Conservation (phyloP, 2,113 vertebrate genomes). For the Mustelus asterias region DNA sequence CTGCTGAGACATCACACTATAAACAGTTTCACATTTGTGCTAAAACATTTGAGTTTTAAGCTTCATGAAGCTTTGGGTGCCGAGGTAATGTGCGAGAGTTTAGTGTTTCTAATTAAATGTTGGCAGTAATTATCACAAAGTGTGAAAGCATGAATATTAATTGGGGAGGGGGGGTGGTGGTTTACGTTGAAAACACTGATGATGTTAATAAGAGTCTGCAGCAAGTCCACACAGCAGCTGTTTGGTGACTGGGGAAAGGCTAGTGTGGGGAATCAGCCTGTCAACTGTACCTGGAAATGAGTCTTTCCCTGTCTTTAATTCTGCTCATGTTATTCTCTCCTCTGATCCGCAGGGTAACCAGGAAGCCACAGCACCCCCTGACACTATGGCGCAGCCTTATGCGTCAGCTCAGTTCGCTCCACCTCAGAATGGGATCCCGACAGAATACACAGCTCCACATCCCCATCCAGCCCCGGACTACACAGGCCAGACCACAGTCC, state of each 20-base stretch:
- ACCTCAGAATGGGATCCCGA: conserved; percentile 81
- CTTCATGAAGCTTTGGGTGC: conserved; percentile 31
- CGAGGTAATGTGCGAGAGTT: conserved; percentile 43
- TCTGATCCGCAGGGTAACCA: conserved; percentile 76
- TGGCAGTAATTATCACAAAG: conserved; percentile 64
- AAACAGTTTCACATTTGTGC: conserved; percentile 25
- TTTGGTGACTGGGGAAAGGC: conserved; percentile 47
- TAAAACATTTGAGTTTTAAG: conserved; percentile 42
- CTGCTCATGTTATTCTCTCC: conserved; percentile 19
- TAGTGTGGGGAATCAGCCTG: neutral
- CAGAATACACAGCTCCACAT: conserved; percentile 82
- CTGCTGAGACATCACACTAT: neutral
- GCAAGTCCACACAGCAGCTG: conserved; percentile 59
- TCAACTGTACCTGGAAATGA: conserved; percentile 30
- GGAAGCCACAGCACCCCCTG: conserved; percentile 84
- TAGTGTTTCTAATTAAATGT: conserved; percentile 67
- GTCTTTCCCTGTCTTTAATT: conserved; percentile 6
- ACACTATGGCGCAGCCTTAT: conserved; percentile 93
- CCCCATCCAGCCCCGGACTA: conserved; percentile 83
- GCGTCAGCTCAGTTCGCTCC: conserved; percentile 84
- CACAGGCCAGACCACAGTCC: conserved; percentile 73
- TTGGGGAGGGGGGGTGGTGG: conserved; percentile 49
- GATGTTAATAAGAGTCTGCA: conserved; percentile 60
- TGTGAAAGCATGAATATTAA: conserved; percentile 61
- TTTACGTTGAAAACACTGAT: conserved; percentile 50